Evolutionary conservation across 1,140 invertebrate species (phyloP).

Genomic region (Atta cephalotes): DNA sequence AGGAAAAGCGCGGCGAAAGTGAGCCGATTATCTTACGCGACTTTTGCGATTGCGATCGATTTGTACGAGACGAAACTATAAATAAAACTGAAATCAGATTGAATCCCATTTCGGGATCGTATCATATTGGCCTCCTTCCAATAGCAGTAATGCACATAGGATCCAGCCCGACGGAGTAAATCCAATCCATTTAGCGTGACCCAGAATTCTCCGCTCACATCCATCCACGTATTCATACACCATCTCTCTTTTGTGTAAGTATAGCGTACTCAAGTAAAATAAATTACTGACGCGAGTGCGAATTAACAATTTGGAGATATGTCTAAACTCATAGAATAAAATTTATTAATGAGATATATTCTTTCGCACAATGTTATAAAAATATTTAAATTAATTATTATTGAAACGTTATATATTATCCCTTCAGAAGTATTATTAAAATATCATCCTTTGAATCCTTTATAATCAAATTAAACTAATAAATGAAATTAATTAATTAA

Average conservation of each 20-base stretch:
- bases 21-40: slow-evolving; percentile 48
- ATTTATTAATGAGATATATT: slow-evolving; percentile 18
- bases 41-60: slow-evolving; percentile 38
- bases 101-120: slow-evolving; percentile 70
- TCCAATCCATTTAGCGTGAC: slow-evolving; percentile 78
- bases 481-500: background rate
- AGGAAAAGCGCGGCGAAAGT: slow-evolving; percentile 66
- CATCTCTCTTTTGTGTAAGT: slow-evolving; percentile 24
- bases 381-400: slow-evolving; percentile 22
- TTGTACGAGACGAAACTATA: slow-evolving; percentile 45
- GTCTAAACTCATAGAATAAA: slow-evolving; percentile 14
- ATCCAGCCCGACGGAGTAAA: slow-evolving; percentile 63
- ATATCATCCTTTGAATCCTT: background rate
- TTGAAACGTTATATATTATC: background rate
- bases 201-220: slow-evolving; percentile 69
- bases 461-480: background rate
- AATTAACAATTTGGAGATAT: slow-evolving; percentile 61
- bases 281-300: slow-evolving; percentile 44
- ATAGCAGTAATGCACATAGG: slow-evolving; percentile 65
- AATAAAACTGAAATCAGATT: slow-evolving; percentile 75
- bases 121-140: slow-evolving; percentile 75
- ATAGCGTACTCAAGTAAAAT: background rate
- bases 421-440: background rate
- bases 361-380: background rate
- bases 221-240: slow-evolving; percentile 57